Conservation (phyloP, 2,888 invertebrate species). For the Tortricodes alternella region DNA sequence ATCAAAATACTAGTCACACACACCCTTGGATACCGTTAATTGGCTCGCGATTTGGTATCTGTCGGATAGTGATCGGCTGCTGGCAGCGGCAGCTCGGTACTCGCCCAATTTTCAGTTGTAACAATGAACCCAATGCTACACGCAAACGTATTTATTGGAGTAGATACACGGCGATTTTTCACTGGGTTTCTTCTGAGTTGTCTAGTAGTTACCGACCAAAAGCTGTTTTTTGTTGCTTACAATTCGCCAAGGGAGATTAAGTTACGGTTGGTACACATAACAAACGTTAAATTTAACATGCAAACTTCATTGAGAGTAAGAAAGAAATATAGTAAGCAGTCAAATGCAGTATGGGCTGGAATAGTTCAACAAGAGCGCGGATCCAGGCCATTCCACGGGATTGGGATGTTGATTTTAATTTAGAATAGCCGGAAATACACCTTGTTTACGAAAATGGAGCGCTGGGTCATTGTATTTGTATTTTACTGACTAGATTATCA, state of each 20-base stretch:
- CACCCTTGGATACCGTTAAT: constrained; percentile 32
- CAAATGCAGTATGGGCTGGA: constrained; percentile 4
- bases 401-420: constrained; percentile 42
- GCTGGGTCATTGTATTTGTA: constrained; percentile 33
- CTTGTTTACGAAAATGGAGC: constrained; percentile 45
- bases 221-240: too few species aligned
- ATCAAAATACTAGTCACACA: constrained; percentile 12
- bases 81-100: constrained; percentile 33
- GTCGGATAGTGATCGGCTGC: constrained; percentile 32
- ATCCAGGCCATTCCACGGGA: constrained; percentile 17
- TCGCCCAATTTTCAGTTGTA: constrained; percentile 34
- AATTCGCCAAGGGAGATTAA: too few species aligned
- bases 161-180: too few species aligned
- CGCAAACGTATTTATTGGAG: not conserved
- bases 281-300: not conserved
- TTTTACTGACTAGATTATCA: constrained; percentile 15
- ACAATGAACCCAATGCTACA: constrained; percentile 5
- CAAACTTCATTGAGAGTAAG: not conserved
- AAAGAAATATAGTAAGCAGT: not conserved
- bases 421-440: constrained; percentile 53
- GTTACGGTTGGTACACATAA: not conserved
- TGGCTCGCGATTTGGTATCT: constrained; percentile 33
- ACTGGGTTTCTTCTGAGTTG: too few species aligned
- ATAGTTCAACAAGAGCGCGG: constrained; percentile 13
- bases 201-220: too few species aligned